Conservation (phyloP, 2,797 vertebrate genomes). For the Rhinichthys osculus region DNA sequence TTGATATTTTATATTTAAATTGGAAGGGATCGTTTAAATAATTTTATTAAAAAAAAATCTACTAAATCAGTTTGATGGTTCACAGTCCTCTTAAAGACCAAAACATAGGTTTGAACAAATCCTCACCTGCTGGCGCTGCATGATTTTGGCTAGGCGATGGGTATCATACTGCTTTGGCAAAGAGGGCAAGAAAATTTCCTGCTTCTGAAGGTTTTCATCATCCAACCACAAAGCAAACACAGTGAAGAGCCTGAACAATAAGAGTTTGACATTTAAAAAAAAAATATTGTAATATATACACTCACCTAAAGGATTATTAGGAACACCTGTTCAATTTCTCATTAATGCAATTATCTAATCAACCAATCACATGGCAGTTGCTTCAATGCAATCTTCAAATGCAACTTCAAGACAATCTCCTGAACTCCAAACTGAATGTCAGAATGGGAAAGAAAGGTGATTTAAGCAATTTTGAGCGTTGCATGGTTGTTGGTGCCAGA, state of each 20-base stretch:
- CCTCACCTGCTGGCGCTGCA: constrained; percentile 88
- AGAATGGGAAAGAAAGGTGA: too few relatives aligned
- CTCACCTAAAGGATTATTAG: too few relatives aligned
- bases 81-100: neutral
- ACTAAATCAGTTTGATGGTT: neutral
- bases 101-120: neutral
- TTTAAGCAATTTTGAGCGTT: too few relatives aligned
- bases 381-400: too few relatives aligned
- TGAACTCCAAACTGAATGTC: too few relatives aligned
- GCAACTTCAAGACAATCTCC: too few relatives aligned
- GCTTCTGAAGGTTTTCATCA: constrained; percentile 93
- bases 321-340: too few relatives aligned
- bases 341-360: too few relatives aligned
- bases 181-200: constrained; percentile 91
- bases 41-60: neutral
- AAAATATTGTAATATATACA: too few relatives aligned
- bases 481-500: too few relatives aligned
- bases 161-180: constrained; percentile 92
- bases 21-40: neutral
- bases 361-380: too few relatives aligned
- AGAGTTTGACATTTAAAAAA: constrained; percentile 8
- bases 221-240: constrained; percentile 93
- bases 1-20: neutral
- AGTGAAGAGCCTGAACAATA: constrained; percentile 86
- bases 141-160: constrained; percentile 91